A percentile compares a stretch with the other conserved stretches of the same genome.
These are phyloP conservation scores for Umimayanthus chanpuru DNA, from an alignment of 92 coral and sea anemone genomes.

Conservation along the genomic window DNA sequence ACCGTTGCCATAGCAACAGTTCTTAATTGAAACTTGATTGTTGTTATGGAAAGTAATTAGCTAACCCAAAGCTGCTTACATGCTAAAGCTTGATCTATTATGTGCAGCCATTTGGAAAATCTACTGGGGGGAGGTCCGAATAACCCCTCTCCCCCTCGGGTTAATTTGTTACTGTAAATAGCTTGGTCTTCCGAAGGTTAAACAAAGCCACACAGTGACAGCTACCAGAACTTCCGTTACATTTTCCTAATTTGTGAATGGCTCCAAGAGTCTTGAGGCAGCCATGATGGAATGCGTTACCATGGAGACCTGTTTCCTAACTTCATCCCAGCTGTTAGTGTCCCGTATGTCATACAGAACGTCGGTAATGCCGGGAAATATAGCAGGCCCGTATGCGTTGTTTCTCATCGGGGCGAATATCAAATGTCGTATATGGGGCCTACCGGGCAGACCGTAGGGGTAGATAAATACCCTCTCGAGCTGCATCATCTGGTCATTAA, in stretches of 20 bases:
- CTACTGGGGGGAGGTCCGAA: too few relatives aligned
- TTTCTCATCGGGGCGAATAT: slow-evolving; percentile 74
- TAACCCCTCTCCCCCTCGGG: too few relatives aligned
- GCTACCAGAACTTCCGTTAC: neutral
- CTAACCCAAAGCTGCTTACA: too few relatives aligned
- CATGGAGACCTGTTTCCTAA: slow-evolving; percentile 75
- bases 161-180: too few relatives aligned
- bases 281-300: slow-evolving; percentile 69
- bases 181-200: too few relatives aligned
- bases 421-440: slow-evolving; percentile 75
- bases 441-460: slow-evolving; percentile 85
- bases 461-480: slow-evolving; percentile 79
- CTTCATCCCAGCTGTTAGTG: slow-evolving; percentile 75
- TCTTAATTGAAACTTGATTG: too few relatives aligned
- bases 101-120: too few relatives aligned
- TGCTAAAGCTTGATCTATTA: too few relatives aligned
- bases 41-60: too few relatives aligned
- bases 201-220: neutral
- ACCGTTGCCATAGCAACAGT: too few relatives aligned
- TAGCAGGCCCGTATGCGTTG: slow-evolving; percentile 69
- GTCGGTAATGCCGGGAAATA: slow-evolving; percentile 82
- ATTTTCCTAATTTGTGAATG: slow-evolving; percentile 8
- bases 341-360: slow-evolving; percentile 59
- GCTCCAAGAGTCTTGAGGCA: slow-evolving; percentile 63
- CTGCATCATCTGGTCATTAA: slow-evolving; percentile 81